Percentiles rank a stretch among this genome's conserved stretches.
Conservation (phyloP, 1,140 invertebrate species). For the Drosophila albomicans region DNA sequence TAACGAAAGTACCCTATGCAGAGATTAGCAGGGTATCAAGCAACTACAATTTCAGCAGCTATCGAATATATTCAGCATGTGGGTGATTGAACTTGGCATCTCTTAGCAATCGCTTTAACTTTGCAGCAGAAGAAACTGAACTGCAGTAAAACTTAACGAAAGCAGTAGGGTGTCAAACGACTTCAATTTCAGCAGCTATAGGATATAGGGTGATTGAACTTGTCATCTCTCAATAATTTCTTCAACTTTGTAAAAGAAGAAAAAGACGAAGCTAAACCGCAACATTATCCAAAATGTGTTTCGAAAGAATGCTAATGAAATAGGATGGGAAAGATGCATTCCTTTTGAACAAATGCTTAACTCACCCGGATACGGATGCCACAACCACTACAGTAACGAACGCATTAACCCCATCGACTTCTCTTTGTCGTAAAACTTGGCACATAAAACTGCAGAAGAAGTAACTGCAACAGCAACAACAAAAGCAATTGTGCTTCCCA, state of each 20-base stretch:
- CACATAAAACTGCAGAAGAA: constrained; percentile 60
- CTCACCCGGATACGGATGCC: constrained; percentile 1
- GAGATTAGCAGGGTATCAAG: not conserved
- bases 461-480: constrained; percentile 44
- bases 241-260: not conserved
- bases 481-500: constrained; percentile 38
- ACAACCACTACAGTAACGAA: constrained; percentile 21
- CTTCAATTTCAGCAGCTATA: no score
- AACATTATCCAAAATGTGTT: not conserved
- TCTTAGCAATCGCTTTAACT: no score
- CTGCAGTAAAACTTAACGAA: no score
- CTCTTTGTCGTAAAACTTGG: constrained; percentile 74
- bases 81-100: no score
- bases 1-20: no score
- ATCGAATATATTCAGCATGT: constrained; percentile 33
- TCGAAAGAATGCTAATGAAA: constrained; percentile 29
- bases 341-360: constrained; percentile 16
- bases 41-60: constrained; percentile 11
- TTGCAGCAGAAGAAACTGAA: not conserved
- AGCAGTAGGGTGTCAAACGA: no score
- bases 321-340: constrained; percentile 34
- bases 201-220: no score
- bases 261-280: not conserved
- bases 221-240: no score
- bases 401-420: constrained; percentile 52